Conservation (phyloP, 2,888 invertebrate genomes). For the Andricus quercusramuli region DNA sequence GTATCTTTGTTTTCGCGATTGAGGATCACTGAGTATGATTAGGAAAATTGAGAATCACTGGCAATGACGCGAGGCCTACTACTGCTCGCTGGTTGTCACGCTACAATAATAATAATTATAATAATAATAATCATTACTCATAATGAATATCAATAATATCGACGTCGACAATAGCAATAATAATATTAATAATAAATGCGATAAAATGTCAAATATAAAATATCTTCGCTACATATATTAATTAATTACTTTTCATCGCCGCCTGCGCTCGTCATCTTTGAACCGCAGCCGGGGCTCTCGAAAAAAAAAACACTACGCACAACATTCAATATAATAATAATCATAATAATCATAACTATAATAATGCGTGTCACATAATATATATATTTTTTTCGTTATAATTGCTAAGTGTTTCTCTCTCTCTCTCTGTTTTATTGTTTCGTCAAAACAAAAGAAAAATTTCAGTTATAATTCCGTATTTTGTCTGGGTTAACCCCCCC, state of each 20-base stretch:
- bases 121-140: constrained; percentile 36
- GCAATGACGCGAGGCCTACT: constrained; percentile 32
- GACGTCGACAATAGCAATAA: constrained; percentile 55
- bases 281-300: constrained; percentile 60
- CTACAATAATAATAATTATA: constrained; percentile 33
- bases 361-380: constrained; percentile 67
- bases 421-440: constrained; percentile 31
- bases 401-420: constrained; percentile 44
- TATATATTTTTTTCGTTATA: constrained; percentile 54
- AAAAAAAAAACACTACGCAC: constrained; percentile 72
- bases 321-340: constrained; percentile 75
- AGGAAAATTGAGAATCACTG: constrained; percentile 41
- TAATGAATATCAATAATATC: constrained; percentile 57
- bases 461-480: constrained; percentile 1
- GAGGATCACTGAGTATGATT: constrained; percentile 40
- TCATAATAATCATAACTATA: constrained; percentile 64
- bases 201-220: constrained; percentile 72
- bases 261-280: constrained; percentile 57
- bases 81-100: constrained; percentile 37
- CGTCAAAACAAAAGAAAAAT: constrained; percentile 36
- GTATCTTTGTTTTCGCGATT: constrained; percentile 34
- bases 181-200: constrained; percentile 64
- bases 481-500: background rate
- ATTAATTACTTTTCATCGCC: constrained; percentile 59
- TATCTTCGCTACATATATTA: constrained; percentile 72